Conservation (phyloP, 2,888 invertebrate genomes). For the Sycophila texana region DNA sequence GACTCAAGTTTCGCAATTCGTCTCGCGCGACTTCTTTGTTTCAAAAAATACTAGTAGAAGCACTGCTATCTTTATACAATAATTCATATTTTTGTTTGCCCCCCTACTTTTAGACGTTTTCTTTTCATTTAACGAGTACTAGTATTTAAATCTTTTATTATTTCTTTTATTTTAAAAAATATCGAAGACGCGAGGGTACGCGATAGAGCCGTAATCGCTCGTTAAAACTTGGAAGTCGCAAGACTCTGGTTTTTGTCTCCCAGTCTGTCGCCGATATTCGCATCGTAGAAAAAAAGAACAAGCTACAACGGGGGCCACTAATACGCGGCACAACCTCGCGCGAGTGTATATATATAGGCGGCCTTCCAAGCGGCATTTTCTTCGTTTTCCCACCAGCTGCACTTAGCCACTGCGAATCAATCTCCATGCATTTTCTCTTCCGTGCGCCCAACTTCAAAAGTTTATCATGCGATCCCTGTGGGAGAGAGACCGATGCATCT, state of each 20-base stretch:
- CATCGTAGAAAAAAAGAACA: slow-evolving; percentile 34
- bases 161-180: neutral
- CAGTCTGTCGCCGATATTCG: neutral
- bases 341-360: slow-evolving; percentile 9
- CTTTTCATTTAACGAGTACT: slow-evolving; percentile 14
- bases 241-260: too few relatives aligned
- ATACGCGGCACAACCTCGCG: slow-evolving; percentile 7
- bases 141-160: neutral
- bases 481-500: slow-evolving; percentile 14
- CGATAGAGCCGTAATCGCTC: too few relatives aligned
- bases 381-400: slow-evolving; percentile 28
- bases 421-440: neutral
- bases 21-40: slow-evolving; percentile 18
- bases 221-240: slow-evolving; percentile 6
- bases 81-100: neutral
- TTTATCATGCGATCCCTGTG: slow-evolving; percentile 8
- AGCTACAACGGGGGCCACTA: slow-evolving; percentile 12
- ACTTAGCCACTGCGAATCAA: slow-evolving; percentile 14
- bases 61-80: neutral
- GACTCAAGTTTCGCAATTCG: neutral
- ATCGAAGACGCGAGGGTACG: slow-evolving; percentile 6
- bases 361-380: slow-evolving; percentile 19
- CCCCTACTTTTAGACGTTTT: neutral
- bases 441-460: slow-evolving; percentile 16
- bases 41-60: slow-evolving; percentile 9